These are phyloP conservation scores for Chloroceryle aenea DNA, from an alignment of 2,113 vertebrate species.

Conservation along the genomic window DNA sequence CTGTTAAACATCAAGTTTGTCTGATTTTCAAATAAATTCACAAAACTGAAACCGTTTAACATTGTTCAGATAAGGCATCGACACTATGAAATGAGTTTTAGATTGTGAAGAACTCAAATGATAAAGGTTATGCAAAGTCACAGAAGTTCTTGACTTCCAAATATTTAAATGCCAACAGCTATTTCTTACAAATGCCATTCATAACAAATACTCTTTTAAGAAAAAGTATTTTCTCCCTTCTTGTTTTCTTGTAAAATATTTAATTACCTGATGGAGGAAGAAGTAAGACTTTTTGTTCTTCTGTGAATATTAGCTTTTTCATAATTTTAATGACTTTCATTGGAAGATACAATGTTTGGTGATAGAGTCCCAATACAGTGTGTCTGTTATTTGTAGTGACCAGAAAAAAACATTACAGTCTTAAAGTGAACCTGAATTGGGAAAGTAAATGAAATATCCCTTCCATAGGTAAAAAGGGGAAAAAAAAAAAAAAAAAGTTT, in stretches of 20 bases:
- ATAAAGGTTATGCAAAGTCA: background rate
- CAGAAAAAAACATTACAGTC: no score
- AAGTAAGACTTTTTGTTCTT: background rate
- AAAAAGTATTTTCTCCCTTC: background rate
- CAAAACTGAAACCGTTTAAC: background rate
- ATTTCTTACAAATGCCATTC: background rate
- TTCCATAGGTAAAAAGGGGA: background rate
- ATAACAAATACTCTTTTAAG: background rate
- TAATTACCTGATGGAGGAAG: background rate
- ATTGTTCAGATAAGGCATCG: background rate
- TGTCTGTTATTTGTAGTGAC: background rate
- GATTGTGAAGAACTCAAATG: background rate
- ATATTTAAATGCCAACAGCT: background rate
- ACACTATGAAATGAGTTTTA: background rate
- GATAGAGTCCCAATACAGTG: background rate
- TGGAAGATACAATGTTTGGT: background rate
- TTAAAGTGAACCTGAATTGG: background rate
- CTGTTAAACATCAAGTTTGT: background rate
- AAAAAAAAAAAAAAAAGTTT: no score
- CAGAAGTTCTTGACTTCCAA: background rate
- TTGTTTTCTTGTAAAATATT: background rate
- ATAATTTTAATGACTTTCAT: background rate
- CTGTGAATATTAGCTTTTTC: background rate
- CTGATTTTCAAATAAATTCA: background rate
- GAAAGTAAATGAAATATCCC: background rate